phyloP scores from a whole-genome alignment of 1,140 invertebrate species.

The Leptonema lineaticorne region DNA sequence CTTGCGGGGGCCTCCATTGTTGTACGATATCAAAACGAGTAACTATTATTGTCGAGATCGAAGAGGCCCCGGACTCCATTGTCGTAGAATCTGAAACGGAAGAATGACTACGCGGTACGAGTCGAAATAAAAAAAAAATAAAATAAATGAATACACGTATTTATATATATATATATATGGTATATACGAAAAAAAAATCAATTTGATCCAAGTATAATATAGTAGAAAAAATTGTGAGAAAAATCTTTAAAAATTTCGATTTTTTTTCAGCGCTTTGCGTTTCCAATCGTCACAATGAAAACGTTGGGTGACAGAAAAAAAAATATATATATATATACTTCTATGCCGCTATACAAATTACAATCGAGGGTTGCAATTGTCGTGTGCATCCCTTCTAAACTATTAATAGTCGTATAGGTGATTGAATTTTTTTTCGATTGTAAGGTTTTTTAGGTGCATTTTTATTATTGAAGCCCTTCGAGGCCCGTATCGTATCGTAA shows the following conservation, averaged over 20 bases:
- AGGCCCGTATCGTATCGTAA: slow-evolving; percentile 11
- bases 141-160: too few species aligned
- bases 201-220: not conserved
- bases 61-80: not conserved
- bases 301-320: not conserved
- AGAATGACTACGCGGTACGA: not conserved
- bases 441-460: not conserved
- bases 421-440: slow-evolving; percentile 21
- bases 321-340: too few species aligned
- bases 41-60: not conserved
- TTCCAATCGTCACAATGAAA: not conserved
- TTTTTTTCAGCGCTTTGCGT: not conserved
- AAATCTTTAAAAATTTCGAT: not conserved
- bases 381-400: not conserved
- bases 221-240: not conserved
- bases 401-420: not conserved
- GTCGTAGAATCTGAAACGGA: not conserved
- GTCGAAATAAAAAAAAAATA: too few species aligned
- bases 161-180: too few species aligned
- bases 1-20: too few species aligned
- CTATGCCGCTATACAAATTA: slow-evolving; percentile 12
- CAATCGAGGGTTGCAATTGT: slow-evolving; percentile 20
- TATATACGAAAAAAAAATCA: not conserved
- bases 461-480: slow-evolving; percentile 3
- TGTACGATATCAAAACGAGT: too few species aligned